phyloP scores from a whole-genome alignment of 2,888 invertebrate genomes.

The Drosophila ezoana region DNA sequence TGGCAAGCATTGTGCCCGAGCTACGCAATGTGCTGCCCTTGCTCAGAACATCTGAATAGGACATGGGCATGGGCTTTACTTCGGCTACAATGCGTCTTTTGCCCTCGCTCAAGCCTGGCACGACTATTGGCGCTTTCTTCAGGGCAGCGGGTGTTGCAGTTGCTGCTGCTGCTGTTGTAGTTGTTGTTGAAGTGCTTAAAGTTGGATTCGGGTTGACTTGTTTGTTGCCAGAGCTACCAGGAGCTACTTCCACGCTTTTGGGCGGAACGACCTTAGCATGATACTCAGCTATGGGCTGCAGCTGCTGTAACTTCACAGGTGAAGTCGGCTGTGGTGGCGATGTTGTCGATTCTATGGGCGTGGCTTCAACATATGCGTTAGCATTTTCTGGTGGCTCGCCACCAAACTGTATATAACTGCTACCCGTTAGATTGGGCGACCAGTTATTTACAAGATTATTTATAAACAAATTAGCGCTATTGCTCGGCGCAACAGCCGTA shows the following conservation, averaged over 20 bases:
- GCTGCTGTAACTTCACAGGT: conserved; percentile 35
- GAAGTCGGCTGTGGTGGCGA: conserved; percentile 17
- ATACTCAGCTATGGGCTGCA: conserved; percentile 27
- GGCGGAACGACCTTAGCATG: conserved; percentile 17
- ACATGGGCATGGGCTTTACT: conserved; percentile 94
- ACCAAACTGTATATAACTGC: conserved; percentile 82
- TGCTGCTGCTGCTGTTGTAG: conserved; percentile 23
- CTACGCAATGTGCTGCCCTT: conserved; percentile 85
- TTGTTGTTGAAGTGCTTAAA: conserved; percentile 10
- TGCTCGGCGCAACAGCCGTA: conserved; percentile 36
- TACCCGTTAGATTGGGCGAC: conserved; percentile 83
- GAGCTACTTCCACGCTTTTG: conserved; percentile 21
- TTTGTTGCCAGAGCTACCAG: conserved; percentile 10
- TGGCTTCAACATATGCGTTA: conserved; percentile 34
- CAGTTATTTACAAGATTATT: conserved; percentile 84
- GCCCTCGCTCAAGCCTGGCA: conserved; percentile 64
- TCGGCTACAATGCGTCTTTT: conserved; percentile 91
- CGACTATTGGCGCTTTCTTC: conserved; percentile 52
- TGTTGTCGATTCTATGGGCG: conserved; percentile 15
- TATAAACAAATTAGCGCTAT: conserved; percentile 81
- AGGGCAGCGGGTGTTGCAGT: conserved; percentile 40
- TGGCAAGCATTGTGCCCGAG: conserved; percentile 18
- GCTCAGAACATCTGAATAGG: conserved; percentile 93
- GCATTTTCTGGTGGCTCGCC: conserved; percentile 49
- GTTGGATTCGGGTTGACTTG: conserved; percentile 9